Base-by-base conservation (phyloP, 2,888 invertebrate species). In the Gisinianus flammeolus region DNA sequence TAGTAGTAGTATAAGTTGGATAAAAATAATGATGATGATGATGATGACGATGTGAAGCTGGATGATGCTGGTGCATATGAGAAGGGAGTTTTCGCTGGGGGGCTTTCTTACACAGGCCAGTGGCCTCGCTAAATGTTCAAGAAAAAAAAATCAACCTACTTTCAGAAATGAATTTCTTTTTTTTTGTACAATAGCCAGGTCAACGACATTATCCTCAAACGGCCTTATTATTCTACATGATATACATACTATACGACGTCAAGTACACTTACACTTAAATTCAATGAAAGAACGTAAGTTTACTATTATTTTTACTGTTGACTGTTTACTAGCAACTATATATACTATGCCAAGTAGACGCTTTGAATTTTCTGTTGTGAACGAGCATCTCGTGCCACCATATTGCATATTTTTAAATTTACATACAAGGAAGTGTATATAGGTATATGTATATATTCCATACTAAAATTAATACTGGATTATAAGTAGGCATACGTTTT, bases 81-180 rank as follows among this genome's bases (percentile, higher is more conserved):
- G 28, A 66, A n/a, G 66, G 66, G 66, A 28, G 66, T 66, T 66
- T 24, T 66, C 12, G 58, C 31, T 64, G 71, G 44, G 26, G 64
- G 77, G 71, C 28, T 26, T 54, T 31, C 56, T 64, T 64, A 64
- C 67, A 67, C 33, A 77, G 77, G 77, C 77, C 77, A 77, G 64
- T 77, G 77, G 77, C 77, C 77, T 77, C 54, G 24, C 71, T 71
- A n/a, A 54, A 71, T 56, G 56, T 71, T 70, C 24, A 26, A 70
- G 44, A 44, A 67, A 35, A 76, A 76, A 76, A 68, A 76, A 56
- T 76, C 76, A 76, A 76, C 76, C 76, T 76, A 76, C 70, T 76
- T 76, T 70, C 69, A 76, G 26, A 62, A 33, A 33, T 67, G 33
- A 33, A 33, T 67, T 67, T 67, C 33, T 67, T 67, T 31, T 30